Conservation (phyloP, 2,888 invertebrate species). For the Nemurella pictetii region DNA sequence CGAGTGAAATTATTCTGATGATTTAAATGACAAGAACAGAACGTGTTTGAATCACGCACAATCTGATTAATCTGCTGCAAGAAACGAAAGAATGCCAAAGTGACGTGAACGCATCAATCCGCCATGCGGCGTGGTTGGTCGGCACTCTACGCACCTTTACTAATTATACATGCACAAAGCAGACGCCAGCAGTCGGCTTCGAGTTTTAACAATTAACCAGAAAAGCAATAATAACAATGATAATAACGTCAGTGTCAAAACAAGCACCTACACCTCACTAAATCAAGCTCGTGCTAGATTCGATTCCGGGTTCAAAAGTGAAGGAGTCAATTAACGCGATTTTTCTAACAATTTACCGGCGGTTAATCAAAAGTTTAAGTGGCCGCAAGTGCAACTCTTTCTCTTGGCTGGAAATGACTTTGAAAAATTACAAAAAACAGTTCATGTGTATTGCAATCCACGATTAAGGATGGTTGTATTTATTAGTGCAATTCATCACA, state of each 20-base stretch:
- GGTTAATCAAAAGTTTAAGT: neutral
- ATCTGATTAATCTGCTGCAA: neutral
- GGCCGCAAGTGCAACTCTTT: neutral
- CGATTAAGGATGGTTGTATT: neutral
- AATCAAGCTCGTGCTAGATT: neutral
- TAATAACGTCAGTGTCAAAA: constrained; percentile 11
- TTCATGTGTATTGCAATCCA: neutral
- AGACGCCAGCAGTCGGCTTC: neutral
- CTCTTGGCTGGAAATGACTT: neutral
- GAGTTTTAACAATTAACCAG: constrained; percentile 11
- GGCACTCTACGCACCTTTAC: neutral
- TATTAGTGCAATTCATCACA: neutral
- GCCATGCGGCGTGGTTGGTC: neutral
- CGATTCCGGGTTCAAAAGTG: constrained; percentile 27
- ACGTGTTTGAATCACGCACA: neutral
- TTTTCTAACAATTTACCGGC: constrained; percentile 5
- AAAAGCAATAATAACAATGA: constrained; percentile 2
- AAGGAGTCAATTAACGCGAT: constrained; percentile 8
- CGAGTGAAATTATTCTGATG: neutral
- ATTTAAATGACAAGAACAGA: constrained; percentile 18
- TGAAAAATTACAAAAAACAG: neutral
- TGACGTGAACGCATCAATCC: constrained; percentile 13
- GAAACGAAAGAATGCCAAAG: neutral
- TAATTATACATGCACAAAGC: constrained; percentile 4
- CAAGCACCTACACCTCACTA: constrained; percentile 23